Evolutionary conservation across 2,113 vertebrate genomes (phyloP).

Genomic region (Neolamprologus variostigma): DNA sequence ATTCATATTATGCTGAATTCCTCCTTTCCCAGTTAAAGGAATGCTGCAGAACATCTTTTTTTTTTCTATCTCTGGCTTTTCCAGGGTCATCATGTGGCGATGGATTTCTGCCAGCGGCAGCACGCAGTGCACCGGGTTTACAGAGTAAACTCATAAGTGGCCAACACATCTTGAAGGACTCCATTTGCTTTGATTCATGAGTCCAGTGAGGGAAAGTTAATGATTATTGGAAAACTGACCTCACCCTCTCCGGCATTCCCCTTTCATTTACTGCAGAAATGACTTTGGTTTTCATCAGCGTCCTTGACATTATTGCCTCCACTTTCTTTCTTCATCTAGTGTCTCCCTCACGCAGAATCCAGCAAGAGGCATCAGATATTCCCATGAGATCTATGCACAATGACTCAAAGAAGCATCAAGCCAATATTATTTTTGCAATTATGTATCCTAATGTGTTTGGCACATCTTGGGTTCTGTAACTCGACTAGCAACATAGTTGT

Average conservation of each 20-base stretch:
- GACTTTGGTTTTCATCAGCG: slow-evolving; percentile 22
- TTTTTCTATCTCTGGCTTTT: neutral
- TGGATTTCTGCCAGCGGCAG: neutral
- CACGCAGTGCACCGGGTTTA: neutral
- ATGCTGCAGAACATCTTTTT: neutral
- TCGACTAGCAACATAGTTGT: neutral
- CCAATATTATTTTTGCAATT: neutral
- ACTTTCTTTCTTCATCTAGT: neutral
- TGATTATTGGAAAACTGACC: slow-evolving; percentile 26
- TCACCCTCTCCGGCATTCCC: neutral
- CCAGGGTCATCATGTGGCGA: neutral
- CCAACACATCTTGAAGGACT: neutral
- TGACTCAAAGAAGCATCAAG: neutral
- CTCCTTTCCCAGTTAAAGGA: neutral
- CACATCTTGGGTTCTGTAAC: neutral
- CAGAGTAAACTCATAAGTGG: neutral
- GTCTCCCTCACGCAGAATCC: neutral
- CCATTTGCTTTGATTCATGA: slow-evolving; percentile 31
- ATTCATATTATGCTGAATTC: neutral
- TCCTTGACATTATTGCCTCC: slow-evolving; percentile 9
- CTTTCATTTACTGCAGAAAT: slow-evolving; percentile 5
- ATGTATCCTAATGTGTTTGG: neutral
- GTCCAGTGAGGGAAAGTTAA: neutral
- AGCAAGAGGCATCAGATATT: neutral
- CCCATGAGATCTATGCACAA: neutral